A percentile compares a stretch with the other conserved stretches of the same genome.
Evolutionary conservation across 2,888 invertebrate genomes (phyloP).

Genomic region (Euclidia mi): DNA sequence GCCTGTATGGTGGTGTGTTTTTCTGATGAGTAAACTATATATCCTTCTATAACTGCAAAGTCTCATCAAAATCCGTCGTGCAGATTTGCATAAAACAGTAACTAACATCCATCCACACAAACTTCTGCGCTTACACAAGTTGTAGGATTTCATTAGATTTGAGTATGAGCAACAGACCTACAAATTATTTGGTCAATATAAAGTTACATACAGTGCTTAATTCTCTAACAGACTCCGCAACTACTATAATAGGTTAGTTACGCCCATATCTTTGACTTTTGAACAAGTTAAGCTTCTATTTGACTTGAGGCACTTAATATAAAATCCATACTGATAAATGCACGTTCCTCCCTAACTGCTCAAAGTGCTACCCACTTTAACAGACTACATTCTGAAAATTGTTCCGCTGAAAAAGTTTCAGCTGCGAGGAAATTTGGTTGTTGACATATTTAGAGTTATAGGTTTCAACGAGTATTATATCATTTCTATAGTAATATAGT

Average conservation of each 20-base stretch:
- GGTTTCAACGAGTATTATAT: no score
- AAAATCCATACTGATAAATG: conserved; percentile 47
- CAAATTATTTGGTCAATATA: no score
- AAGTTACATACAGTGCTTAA: conserved; percentile 16
- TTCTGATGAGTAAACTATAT: no score
- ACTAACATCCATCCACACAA: no score
- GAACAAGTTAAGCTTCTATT: conserved; percentile 40
- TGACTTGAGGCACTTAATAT: conserved; percentile 46
- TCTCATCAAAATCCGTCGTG: no score
- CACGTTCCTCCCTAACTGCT: conserved; percentile 40
- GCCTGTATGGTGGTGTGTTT: no score
- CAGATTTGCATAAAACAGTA: no score
- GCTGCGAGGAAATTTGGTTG: not conserved
- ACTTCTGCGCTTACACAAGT: no score
- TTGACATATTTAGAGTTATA: no score
- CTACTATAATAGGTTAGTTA: conserved; percentile 9
- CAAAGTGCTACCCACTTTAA: conserved; percentile 27
- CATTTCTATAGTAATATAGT: no score
- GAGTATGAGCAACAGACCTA: not conserved
- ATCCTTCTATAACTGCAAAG: no score
- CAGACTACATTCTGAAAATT: conserved; percentile 28
- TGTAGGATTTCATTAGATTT: not conserved
- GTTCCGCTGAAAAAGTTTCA: conserved; percentile 34
- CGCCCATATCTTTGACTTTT: conserved; percentile 33
- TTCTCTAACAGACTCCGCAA: conserved; percentile 9